These are phyloP conservation scores for Phalanger gymnotis DNA, from an alignment of 2,797 vertebrate genomes.

Conservation along the genomic window DNA sequence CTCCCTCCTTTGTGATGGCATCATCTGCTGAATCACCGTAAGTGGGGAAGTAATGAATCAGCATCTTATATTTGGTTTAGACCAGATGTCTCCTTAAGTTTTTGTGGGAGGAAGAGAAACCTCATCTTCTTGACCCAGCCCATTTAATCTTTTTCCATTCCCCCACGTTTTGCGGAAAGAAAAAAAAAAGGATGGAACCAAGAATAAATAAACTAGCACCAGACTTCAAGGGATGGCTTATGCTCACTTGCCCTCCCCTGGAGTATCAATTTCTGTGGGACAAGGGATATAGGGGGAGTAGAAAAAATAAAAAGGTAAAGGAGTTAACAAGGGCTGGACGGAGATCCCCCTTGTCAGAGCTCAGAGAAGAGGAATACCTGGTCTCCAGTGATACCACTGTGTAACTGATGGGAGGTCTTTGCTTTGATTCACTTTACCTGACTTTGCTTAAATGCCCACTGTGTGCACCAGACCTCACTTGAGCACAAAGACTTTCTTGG, in stretches of 20 bases:
- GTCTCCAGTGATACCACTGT: background rate
- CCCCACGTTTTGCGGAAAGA: background rate
- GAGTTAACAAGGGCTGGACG: background rate
- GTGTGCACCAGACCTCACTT: no score
- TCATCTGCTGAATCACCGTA: background rate
- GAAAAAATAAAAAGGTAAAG: background rate
- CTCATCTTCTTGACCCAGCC: background rate
- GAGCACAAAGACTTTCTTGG: slow-evolving; percentile 19
- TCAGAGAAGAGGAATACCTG: background rate
- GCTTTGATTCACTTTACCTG: no score
- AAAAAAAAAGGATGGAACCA: background rate
- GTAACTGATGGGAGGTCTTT: background rate
- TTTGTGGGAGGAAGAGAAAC: background rate
- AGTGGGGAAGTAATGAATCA: background rate
- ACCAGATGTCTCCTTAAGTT: background rate
- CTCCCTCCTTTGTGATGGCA: background rate
- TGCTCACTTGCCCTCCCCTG: background rate
- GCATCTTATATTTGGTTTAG: background rate
- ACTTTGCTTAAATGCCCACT: no score
- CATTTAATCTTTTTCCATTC: background rate
- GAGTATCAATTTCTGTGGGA: background rate
- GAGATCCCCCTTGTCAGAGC: background rate
- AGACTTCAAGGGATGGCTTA: background rate
- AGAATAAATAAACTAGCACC: background rate
- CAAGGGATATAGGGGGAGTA: background rate